Percentiles rank a stretch among this genome's conserved stretches.
Evolutionary conservation across 2,797 vertebrate species (phyloP).

Genomic region (Basileuterus tristriatus): DNA sequence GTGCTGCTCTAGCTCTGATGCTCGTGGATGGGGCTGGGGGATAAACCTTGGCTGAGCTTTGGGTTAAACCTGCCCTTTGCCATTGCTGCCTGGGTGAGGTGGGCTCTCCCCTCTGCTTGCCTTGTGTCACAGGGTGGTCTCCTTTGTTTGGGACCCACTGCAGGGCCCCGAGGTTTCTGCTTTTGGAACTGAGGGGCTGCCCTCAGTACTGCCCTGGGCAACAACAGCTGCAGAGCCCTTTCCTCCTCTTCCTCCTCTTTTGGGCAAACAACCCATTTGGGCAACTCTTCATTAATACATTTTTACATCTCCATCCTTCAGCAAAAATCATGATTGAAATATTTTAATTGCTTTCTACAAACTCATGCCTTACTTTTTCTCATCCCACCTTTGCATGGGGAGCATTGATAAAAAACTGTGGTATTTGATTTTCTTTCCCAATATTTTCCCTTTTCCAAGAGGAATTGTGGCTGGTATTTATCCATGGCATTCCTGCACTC

Average conservation of each 20-base stretch:
- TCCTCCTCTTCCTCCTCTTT: neutral
- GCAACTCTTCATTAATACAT: neutral
- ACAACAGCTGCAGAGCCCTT: neutral
- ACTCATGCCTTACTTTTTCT: neutral
- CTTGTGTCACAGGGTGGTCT: neutral
- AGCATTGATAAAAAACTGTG: neutral
- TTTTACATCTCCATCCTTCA: neutral
- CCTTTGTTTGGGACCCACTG: rapidly evolving
- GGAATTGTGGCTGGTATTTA: neutral
- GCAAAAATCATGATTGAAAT: neutral
- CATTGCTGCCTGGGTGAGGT: rapidly evolving
- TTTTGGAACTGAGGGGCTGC: neutral
- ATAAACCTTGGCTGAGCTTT: neutral
- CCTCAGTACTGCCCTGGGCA: neutral
- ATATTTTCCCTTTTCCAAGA: neutral
- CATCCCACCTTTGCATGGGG: neutral
- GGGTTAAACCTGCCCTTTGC: neutral
- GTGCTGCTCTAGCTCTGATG: neutral
- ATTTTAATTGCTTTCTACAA: neutral
- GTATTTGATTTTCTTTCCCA: neutral
- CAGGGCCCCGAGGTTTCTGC: neutral
- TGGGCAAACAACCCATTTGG: neutral
- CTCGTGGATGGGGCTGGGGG: rapidly evolving
- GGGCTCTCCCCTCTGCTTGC: neutral
- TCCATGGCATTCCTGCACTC: rapidly evolving